Evolutionary conservation across 2,797 vertebrate species (phyloP).

Genomic region (Gila robusta): DNA sequence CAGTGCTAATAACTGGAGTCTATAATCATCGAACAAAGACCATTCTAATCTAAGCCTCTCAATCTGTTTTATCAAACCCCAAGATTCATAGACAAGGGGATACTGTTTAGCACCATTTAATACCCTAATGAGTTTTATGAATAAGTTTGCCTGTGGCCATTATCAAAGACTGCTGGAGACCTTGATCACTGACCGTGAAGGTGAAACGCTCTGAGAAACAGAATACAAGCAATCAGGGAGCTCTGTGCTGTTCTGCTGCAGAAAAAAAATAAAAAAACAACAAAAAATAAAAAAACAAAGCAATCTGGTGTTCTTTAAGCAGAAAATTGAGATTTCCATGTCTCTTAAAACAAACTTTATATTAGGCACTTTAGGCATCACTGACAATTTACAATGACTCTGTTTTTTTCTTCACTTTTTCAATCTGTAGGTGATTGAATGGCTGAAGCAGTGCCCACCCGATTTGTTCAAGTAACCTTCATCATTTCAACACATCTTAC

Average conservation of each 20-base stretch:
- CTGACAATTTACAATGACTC: neutral
- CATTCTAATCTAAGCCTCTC: constrained; percentile 15
- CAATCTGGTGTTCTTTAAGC: constrained; percentile 19
- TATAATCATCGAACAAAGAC: constrained; percentile 26
- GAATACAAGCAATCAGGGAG: constrained; percentile 7
- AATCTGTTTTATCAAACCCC: constrained; percentile 31
- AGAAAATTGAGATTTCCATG: neutral
- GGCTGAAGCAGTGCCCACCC: neutral
- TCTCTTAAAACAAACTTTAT: neutral
- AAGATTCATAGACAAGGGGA: neutral
- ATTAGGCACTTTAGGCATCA: neutral
- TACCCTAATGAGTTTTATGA: constrained; percentile 21
- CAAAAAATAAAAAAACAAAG: neutral
- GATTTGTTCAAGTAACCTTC: neutral
- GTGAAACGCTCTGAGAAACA: constrained; percentile 16
- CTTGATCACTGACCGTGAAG: constrained; percentile 33
- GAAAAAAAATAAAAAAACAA: neutral
- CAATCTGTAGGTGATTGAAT: neutral
- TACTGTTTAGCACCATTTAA: neutral
- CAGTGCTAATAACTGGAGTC: constrained; percentile 23
- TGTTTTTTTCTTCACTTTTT: neutral
- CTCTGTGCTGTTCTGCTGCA: constrained; percentile 3
- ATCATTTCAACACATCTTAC: neutral
- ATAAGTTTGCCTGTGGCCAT: constrained; percentile 7
- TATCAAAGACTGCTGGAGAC: constrained; percentile 32